Conservation (phyloP, 2,888 invertebrate species). For the Portevinia maculata region DNA sequence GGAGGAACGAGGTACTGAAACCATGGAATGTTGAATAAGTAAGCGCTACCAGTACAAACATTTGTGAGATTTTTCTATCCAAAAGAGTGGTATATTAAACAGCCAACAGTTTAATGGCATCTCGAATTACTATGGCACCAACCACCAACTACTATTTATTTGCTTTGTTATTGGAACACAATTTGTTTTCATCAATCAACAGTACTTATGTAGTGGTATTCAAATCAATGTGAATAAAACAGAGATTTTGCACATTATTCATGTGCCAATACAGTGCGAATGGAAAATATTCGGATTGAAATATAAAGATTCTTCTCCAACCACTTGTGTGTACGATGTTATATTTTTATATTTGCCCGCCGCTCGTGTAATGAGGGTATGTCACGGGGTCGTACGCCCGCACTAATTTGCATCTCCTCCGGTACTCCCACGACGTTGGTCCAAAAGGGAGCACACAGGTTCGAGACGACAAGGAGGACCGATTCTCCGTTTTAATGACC, state of each 20-base stretch:
- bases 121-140: slow-evolving; percentile 15
- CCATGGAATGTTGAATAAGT: slow-evolving; percentile 42
- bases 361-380: too few species aligned
- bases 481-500: too few species aligned
- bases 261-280: slow-evolving; percentile 2
- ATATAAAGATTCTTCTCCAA: too few species aligned
- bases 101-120: slow-evolving; percentile 14
- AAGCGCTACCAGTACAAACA: slow-evolving; percentile 48
- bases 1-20: slow-evolving; percentile 22
- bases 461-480: too few species aligned
- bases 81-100: slow-evolving; percentile 26
- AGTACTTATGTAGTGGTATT: slow-evolving; percentile 4
- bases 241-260: neutral
- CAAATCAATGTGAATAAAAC: neutral
- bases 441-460: too few species aligned
- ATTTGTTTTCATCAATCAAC: slow-evolving; percentile 16
- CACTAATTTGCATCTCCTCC: too few species aligned
- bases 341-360: too few species aligned
- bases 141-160: neutral
- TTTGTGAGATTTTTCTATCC: slow-evolving; percentile 38
- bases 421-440: too few species aligned
- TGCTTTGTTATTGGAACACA: slow-evolving; percentile 15
- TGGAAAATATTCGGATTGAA: slow-evolving; percentile 4
- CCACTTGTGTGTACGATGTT: too few species aligned
- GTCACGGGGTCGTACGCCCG: too few species aligned